Conservation (phyloP, 1,140 invertebrate genomes). For the Nomia melanderi region DNA sequence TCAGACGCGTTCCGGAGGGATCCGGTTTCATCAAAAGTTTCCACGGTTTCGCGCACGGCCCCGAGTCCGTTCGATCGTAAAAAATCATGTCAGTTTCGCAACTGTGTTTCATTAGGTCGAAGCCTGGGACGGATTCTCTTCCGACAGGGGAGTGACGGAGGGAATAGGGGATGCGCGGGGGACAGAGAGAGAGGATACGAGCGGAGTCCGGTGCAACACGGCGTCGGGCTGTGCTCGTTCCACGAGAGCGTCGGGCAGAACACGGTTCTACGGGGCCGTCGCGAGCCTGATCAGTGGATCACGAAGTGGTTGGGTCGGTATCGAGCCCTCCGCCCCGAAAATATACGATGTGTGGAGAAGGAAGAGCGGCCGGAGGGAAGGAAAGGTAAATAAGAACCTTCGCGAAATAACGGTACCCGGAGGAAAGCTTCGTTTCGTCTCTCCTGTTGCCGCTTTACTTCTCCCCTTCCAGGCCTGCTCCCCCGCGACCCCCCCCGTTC, state of each 20-base stretch:
- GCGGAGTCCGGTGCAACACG: neutral
- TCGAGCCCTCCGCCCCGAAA: constrained; percentile 50
- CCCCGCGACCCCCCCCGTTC: constrained; percentile 39
- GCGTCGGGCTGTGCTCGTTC: neutral
- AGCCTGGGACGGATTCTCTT: neutral
- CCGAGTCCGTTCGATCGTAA: constrained; percentile 5
- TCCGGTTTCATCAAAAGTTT: constrained; percentile 26
- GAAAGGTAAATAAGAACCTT: constrained; percentile 69
- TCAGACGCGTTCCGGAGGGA: too few species aligned
- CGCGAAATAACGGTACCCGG: constrained; percentile 54
- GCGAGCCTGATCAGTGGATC: constrained; percentile 51
- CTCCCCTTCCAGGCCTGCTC: constrained; percentile 15
- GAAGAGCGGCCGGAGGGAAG: constrained; percentile 45
- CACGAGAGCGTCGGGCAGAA: neutral
- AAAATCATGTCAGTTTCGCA: constrained; percentile 19
- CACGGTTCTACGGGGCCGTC: constrained; percentile 18
- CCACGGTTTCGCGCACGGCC: neutral
- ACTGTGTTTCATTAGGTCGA: constrained; percentile 7
- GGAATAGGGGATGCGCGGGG: too few species aligned
- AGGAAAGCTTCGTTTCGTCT: constrained; percentile 63
- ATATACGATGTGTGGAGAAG: constrained; percentile 54
- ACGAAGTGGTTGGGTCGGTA: constrained; percentile 53
- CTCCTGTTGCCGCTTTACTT: constrained; percentile 40
- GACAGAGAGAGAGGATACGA: neutral
- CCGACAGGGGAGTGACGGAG: too few species aligned